Conservation (phyloP, 2,888 invertebrate species). For the Brachycybe producta region DNA sequence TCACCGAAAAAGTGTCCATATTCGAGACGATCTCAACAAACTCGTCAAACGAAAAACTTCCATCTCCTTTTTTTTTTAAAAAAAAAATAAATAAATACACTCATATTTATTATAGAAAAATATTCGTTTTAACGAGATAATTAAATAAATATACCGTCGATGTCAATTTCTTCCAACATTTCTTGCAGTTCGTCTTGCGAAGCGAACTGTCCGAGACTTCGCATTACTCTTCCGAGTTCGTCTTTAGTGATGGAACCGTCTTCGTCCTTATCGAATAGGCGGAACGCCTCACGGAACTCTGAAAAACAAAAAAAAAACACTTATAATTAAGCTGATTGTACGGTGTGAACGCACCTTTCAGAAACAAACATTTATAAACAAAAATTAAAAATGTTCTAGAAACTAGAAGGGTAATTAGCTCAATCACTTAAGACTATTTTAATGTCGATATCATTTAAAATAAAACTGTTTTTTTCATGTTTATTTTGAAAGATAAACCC, state of each 20-base stretch:
- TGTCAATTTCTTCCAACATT: constrained; percentile 44
- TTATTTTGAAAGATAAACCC: too few relatives aligned
- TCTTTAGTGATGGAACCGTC: constrained; percentile 79
- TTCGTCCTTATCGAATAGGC: constrained; percentile 74
- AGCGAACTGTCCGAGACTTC: constrained; percentile 73
- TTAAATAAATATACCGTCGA: constrained; percentile 16
- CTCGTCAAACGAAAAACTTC: constrained; percentile 30
- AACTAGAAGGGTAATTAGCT: too few relatives aligned
- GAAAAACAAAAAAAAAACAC: neutral
- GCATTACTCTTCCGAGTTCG: constrained; percentile 71
- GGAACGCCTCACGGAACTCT: constrained; percentile 51
- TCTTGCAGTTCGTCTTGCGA: constrained; percentile 71
- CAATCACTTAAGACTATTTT: too few relatives aligned
- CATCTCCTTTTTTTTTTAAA: constrained; percentile 25
- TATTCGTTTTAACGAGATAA: neutral
- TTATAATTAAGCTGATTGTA: neutral
- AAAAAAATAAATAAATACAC: neutral
- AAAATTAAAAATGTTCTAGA: too few relatives aligned
- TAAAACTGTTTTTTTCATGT: neutral
- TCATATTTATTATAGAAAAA: neutral
- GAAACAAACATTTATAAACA: neutral
- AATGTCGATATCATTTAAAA: too few relatives aligned
- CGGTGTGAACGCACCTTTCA: neutral
- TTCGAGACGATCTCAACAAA: constrained; percentile 31
- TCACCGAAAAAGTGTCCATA: constrained; percentile 25